Evolutionary conservation across 1,140 invertebrate genomes (phyloP).

Genomic region (Pristionchus pacificus): DNA sequence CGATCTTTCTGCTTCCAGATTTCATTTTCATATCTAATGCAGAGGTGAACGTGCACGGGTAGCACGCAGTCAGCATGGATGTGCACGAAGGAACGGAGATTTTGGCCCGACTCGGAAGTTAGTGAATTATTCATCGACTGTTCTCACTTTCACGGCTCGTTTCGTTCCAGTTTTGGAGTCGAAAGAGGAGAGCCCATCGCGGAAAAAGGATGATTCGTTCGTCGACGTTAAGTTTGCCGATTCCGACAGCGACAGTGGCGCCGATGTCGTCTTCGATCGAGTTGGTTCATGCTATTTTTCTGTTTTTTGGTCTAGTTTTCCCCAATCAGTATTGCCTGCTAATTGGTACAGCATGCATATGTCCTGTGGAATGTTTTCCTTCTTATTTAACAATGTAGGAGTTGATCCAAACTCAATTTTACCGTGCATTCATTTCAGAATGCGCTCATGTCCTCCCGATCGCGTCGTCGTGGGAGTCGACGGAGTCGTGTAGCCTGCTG

Average conservation of each 20-base stretch:
- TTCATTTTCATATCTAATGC: no score
- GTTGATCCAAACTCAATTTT: no score
- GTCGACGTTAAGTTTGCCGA: neutral
- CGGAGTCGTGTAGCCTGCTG: neutral
- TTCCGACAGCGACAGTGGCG: neutral
- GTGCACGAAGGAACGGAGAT: neutral
- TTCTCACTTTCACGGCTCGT: neutral
- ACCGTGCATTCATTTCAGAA: neutral
- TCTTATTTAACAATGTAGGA: no score
- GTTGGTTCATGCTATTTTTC: no score
- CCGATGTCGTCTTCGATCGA: neutral
- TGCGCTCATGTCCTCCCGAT: neutral
- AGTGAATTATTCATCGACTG: neutral
- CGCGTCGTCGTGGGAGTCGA: neutral
- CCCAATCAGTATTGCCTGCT: no score
- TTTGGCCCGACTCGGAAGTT: neutral
- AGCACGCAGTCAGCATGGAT: no score
- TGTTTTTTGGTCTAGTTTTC: no score
- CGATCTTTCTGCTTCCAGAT: no score
- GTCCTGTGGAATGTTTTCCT: no score
- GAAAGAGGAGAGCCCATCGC: neutral
- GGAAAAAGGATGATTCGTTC: neutral
- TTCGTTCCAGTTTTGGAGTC: neutral
- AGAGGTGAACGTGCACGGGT: no score
- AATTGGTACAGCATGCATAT: no score